Conservation (phyloP, 2,888 invertebrate genomes). For the Acanthococcus lagerstroemiae region DNA sequence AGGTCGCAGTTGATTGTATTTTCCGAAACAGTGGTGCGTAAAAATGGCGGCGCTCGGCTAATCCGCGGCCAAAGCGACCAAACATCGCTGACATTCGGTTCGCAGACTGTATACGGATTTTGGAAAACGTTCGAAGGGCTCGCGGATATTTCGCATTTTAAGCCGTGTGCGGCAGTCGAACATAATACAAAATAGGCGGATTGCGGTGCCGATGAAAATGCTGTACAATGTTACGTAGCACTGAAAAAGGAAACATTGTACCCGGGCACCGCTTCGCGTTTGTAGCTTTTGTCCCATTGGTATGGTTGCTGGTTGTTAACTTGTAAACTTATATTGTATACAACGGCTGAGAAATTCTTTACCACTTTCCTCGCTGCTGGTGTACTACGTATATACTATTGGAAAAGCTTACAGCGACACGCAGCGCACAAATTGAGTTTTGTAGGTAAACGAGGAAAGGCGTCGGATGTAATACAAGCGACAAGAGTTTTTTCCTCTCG, state of each 20-base stretch:
- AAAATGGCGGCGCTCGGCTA: neutral
- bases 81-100: no score
- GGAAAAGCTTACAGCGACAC: constrained; percentile 27
- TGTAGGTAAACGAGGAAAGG: constrained; percentile 9
- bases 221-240: constrained; percentile 3
- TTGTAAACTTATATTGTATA: constrained; percentile 26
- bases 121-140: no score
- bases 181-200: no score
- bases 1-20: constrained; percentile 27
- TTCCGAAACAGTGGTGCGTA: constrained; percentile 22
- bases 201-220: no score
- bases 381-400: constrained; percentile 13
- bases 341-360: constrained; percentile 26
- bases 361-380: constrained; percentile 21
- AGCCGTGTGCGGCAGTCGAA: no score
- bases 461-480: constrained; percentile 11
- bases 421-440: constrained; percentile 27
- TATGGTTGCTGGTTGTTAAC: constrained; percentile 29
- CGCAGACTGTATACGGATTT: no score
- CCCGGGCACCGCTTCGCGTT: neutral
- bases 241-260: constrained; percentile 22
- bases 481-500: no score
- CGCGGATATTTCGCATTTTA: no score
- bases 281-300: constrained; percentile 28
- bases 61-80: no score